Percentiles rank a stretch among this genome's conserved stretches.
Evolutionary conservation across 1,140 invertebrate species (phyloP).

Genomic region (Euwallacea fornicatus): DNA sequence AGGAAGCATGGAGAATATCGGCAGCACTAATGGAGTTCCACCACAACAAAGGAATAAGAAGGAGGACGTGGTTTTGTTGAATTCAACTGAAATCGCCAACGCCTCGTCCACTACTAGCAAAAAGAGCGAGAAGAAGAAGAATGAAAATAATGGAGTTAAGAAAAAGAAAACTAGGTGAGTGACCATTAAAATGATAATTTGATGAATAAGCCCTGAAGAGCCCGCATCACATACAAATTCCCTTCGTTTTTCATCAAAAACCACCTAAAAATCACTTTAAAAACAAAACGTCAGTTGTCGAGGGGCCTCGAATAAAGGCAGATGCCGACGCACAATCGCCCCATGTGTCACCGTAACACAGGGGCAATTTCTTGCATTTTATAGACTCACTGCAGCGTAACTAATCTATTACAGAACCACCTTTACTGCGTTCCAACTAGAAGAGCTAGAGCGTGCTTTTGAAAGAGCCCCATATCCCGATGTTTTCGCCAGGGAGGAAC

Average conservation of each 20-base stretch:
- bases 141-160: slow-evolving; percentile 83
- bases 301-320: slow-evolving; percentile 13
- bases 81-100: slow-evolving; percentile 48
- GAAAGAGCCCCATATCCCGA: slow-evolving; percentile 95
- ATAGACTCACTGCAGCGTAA: slow-evolving; percentile 20
- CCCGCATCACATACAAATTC: slow-evolving; percentile 4
- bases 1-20: slow-evolving; percentile 48
- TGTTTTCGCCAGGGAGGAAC: slow-evolving; percentile 92
- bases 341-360: not conserved
- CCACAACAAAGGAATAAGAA: slow-evolving; percentile 51
- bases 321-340: slow-evolving; percentile 14
- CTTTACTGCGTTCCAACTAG: slow-evolving; percentile 93
- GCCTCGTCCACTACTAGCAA: slow-evolving; percentile 45
- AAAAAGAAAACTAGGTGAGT: slow-evolving; percentile 89
- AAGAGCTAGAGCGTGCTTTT: slow-evolving; percentile 92
- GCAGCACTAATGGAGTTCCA: slow-evolving; percentile 55
- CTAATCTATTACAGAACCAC: slow-evolving; percentile 77
- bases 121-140: slow-evolving; percentile 76
- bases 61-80: slow-evolving; percentile 56
- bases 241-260: too few relatives aligned
- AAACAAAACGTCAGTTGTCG: slow-evolving; percentile 30
- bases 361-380: slow-evolving; percentile 12
- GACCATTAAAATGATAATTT: not conserved
- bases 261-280: slow-evolving; percentile 21
- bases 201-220: not conserved